Conservation (phyloP, 2,113 vertebrate species). For the Cariama cristata region DNA sequence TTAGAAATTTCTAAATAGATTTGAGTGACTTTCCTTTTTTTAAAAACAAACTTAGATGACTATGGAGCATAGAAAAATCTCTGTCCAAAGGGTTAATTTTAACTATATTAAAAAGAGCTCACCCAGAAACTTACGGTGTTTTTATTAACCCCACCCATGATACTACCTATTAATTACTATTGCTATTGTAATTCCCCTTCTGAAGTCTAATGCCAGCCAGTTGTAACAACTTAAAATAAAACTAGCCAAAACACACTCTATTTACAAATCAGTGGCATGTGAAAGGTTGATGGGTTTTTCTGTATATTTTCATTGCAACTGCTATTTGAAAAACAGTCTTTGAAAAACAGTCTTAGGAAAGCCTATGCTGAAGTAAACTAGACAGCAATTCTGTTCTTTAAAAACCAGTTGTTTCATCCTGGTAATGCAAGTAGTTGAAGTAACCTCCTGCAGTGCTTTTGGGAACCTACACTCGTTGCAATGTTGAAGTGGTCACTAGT, state of each 20-base stretch:
- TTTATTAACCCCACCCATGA: neutral
- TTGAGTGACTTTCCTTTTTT: neutral
- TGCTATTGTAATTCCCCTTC: neutral
- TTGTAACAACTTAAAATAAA: neutral
- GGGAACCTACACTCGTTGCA: neutral
- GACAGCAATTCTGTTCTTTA: neutral
- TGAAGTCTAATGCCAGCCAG: neutral
- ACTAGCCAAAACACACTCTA: neutral
- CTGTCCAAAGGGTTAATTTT: neutral
- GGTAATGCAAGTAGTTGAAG: neutral
- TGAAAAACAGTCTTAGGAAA: neutral
- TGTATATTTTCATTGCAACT: neutral
- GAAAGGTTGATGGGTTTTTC: neutral
- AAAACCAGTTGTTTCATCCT: neutral
- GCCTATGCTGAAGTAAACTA: neutral
- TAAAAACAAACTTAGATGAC: neutral
- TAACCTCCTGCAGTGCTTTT: neutral
- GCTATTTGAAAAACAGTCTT: neutral
- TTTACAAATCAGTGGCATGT: neutral
- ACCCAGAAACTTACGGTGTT: neutral
- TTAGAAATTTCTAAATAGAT: neutral
- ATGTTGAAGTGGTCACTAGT: neutral
- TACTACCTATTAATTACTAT: neutral
- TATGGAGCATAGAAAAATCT: neutral
- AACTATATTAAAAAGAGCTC: neutral